A percentile compares a stretch with the other conserved stretches of the same genome.
Conservation (phyloP, 2,797 vertebrate genomes). For the Taeniopygia guttata region DNA sequence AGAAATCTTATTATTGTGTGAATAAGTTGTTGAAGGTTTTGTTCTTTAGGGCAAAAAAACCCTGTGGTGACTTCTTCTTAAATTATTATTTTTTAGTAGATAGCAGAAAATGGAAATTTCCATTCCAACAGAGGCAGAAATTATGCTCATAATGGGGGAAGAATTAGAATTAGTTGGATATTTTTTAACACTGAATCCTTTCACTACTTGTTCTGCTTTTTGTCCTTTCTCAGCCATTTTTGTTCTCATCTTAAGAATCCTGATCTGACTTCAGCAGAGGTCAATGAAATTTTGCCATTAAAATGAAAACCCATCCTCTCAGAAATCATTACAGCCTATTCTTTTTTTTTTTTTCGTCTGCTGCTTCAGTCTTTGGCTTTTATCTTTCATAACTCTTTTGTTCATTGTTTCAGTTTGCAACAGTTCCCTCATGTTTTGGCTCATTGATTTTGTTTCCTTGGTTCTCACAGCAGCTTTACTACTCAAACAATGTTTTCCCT, state of each 20-base stretch:
- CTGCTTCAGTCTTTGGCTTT: neutral
- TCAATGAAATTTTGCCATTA: neutral
- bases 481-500: neutral
- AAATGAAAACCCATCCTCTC: neutral
- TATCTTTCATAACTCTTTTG: neutral
- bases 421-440: neutral
- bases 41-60: neutral
- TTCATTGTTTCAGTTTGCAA: constrained; percentile 4
- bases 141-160: neutral
- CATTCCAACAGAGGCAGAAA: neutral
- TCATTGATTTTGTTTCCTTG: constrained; percentile 37
- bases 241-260: neutral
- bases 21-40: neutral
- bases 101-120: neutral
- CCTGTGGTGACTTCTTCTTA: neutral
- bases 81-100: neutral
- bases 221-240: neutral
- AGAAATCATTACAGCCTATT: neutral
- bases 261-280: neutral
- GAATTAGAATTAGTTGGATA: neutral
- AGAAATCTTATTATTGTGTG: neutral
- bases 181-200: neutral
- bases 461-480: neutral
- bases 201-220: neutral
- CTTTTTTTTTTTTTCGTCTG: neutral